Percentiles rank a stretch among this genome's conserved stretches.
These are phyloP conservation scores for Rhopilema esculentum DNA, from an alignment of 30 jellyfish, hydroid and myxozoan species.

Conservation along the genomic window DNA sequence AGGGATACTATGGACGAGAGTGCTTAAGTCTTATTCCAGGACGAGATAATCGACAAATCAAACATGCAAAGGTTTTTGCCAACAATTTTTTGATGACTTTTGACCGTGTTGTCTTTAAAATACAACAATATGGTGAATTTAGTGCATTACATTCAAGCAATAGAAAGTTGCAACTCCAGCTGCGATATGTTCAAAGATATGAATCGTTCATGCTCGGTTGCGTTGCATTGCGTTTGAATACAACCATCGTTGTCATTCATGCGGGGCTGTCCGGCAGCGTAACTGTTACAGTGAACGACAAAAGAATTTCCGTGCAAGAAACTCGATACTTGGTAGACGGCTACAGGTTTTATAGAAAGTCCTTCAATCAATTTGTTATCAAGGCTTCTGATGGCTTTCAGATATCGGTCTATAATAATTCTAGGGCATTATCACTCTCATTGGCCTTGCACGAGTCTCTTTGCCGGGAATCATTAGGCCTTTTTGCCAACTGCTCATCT, in stretches of 20 bases:
- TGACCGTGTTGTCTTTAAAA: constrained; percentile 21
- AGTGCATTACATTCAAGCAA: constrained; percentile 10
- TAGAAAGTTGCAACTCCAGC: constrained; percentile 1
- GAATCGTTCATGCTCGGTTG: constrained; percentile 27
- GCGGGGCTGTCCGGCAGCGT: constrained; percentile 39
- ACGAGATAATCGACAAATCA: not conserved
- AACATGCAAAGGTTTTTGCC: constrained; percentile 29
- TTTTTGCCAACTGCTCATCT: constrained; percentile 33
- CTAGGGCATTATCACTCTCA: constrained; percentile 39
- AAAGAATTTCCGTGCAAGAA: constrained; percentile 15
- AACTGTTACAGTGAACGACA: not conserved
- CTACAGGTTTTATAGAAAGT: constrained; percentile 19
- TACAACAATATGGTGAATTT: constrained; percentile 32
- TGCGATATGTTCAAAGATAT: constrained; percentile 32
- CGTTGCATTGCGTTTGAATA: constrained; percentile 27
- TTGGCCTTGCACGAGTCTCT: not conserved
- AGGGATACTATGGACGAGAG: constrained; percentile 56
- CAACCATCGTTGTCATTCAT: constrained; percentile 8
- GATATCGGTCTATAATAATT: constrained; percentile 26
- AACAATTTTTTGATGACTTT: constrained; percentile 32
- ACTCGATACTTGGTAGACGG: not conserved
- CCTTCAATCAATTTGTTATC: constrained; percentile 10
- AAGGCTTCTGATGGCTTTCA: constrained; percentile 3
- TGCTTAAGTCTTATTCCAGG: constrained; percentile 14
- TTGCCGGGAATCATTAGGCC: constrained; percentile 30